Base-by-base conservation (phyloP, 2,888 invertebrate species). In the Aporophyla nigra region DNA sequence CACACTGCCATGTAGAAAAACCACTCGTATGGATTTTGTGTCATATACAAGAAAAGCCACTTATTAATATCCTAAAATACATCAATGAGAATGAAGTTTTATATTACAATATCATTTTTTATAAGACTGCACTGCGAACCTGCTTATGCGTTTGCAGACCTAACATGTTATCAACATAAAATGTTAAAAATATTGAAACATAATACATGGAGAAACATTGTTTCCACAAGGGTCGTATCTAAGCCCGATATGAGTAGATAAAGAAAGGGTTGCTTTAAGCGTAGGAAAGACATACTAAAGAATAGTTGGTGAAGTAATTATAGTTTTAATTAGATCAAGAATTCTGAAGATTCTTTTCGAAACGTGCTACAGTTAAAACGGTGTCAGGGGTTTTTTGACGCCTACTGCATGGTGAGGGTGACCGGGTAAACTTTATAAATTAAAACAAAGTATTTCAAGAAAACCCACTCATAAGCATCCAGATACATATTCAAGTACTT, bases 1-100 rank as follows among this genome's bases (percentile, higher is more conserved):
- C 76, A 33, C 14, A 10, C 12, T 77, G 83, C 83, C 77, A 85
- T 24, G n/a, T 33, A 58, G 49, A 63, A 43, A 62, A 74, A 46
- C 61, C 69, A 58, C 24, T 54, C 4, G 24, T 59, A 53, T 54
- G 49, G 40, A 68, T 69, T 53, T 66, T 62, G 53, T 80, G 43
- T 43, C 66, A 65, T 65, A 21, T 69, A 58, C 12, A 69, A 58
- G 46, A 27, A 68, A 68, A 56, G 49, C 5, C 51, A 63, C 19
- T 43, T 71, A 68, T 54, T 78, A 24, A 73, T 71, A 67, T 51
- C 7, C 9, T 4, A 49, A 53, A 58, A 63, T 27, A 24, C 21
- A 53, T 53, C n/a, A 73, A 71, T 58, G 46, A 66, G 16, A 54
- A 49, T 7, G 1, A n/a, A 40, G 19, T 40, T 40, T 27, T 21